Percentiles rank a stretch among this genome's conserved stretches.
Evolutionary conservation across 2,888 invertebrate species (phyloP).

Genomic region (Sinohyriopsis cumingii): DNA sequence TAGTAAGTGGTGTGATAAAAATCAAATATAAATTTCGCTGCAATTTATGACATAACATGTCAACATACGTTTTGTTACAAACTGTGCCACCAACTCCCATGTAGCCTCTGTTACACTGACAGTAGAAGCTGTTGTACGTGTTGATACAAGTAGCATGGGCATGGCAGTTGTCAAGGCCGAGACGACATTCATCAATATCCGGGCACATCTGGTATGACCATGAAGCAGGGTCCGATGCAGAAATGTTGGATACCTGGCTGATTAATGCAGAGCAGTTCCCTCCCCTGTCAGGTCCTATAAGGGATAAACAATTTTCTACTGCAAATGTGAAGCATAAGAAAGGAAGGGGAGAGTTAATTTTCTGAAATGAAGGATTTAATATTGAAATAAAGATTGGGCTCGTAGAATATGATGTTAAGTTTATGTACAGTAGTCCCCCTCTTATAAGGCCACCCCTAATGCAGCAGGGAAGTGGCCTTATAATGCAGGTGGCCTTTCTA

Average conservation of each 20-base stretch:
- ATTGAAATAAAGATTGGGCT: no score
- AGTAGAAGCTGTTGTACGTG: slow-evolving; percentile 87
- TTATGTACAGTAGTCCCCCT: no score
- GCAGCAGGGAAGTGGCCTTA: no score
- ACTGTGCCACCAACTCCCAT: slow-evolving; percentile 88
- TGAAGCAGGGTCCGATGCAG: slow-evolving; percentile 38
- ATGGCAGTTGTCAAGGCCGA: slow-evolving; percentile 91
- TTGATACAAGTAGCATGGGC: slow-evolving; percentile 92
- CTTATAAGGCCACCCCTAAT: no score
- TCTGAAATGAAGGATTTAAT: no score
- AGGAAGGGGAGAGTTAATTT: no score
- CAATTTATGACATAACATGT: neutral
- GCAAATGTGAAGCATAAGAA: neutral
- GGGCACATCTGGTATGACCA: slow-evolving; percentile 93
- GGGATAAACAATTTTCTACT: neutral
- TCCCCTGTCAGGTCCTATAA: slow-evolving; percentile 78
- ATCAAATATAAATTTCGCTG: neutral
- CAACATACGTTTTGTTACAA: slow-evolving; percentile 82
- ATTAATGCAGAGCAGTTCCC: slow-evolving; percentile 51
- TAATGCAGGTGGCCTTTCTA: no score
- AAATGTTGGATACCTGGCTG: slow-evolving; percentile 22
- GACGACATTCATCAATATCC: slow-evolving; percentile 93
- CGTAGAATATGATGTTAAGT: no score
- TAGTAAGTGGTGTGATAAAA: no score
- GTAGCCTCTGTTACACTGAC: slow-evolving; percentile 87